Evolutionary conservation across 2,888 invertebrate species (phyloP), one percentile per base, ranked within the genome.

Genomic region (Pachymerium ferrugineum): DNA sequence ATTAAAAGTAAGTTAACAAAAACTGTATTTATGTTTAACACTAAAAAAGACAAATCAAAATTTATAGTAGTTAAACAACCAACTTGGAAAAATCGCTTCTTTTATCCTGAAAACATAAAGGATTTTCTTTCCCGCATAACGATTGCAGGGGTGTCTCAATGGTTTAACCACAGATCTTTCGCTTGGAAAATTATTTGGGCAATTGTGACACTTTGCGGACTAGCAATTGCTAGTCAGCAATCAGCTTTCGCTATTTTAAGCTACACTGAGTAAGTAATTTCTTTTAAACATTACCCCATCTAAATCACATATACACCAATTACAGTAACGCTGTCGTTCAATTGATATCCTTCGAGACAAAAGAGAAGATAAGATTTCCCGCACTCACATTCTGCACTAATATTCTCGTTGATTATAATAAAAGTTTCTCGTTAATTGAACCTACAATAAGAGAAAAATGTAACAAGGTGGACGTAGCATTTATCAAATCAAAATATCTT

Each of bases 381-480:
- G 35, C 71, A 1, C 33, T 71, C 12, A 71, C 71, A 16, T 31
- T 71, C 38, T 71, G 71, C 38, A 35, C 71, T 35, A 71, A 71
- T 22, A 71, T 71, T 31, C 38, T 71, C 10, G 38, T 71, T 22
- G 71, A 71, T n/a, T 14, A 33, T 22, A 38, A 69, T 30, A 10
- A 35, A 35, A 6, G 5, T 10, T 22, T 16, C 16, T 2, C 6
- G 14, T 29, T 29, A 14, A 5, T 69, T 6, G 33, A 30, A 28
- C 30, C 69, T 10, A n/a, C 1, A 30, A 6, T 69, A n/a, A n/a
- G 29, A 69, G 30, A 69, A 4, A 12, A 29, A 16, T 28, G 19
- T 16, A 29, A 69, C 8, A 16, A 4, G 19, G 31, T 25, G 10
- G 35, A 71, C 8, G 10, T 12, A 38, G 31, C 31, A 71, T 16